Evolutionary conservation across 2,113 vertebrate genomes (phyloP), one percentile per base, ranked within the genome.

Genomic region (Leptobrachium leishanense): DNA sequence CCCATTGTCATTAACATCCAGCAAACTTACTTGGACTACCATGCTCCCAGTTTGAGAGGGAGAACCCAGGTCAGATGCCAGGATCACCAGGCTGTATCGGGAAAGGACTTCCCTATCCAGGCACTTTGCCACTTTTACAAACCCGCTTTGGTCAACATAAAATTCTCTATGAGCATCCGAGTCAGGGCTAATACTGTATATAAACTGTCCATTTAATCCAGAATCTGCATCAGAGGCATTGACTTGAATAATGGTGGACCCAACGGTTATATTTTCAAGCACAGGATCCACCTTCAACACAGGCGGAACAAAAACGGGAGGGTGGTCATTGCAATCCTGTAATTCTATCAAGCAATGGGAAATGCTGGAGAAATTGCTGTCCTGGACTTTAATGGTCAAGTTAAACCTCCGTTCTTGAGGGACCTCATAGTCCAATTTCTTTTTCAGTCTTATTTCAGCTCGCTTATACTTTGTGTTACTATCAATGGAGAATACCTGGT

Each of bases 1-100:
- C n/a, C 90, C 94, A 2, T 96, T 97, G 82, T 97, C 95, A 74
- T 96, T 97, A 13, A 96, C 80, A 82, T 97, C 95, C 84, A 95
- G 82, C 76, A 97, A 83, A 44, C 89, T 85, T 81, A 97, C 85
- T 85, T 92, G 86, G 64, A 97, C 86, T 1, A 93, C 95, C 62
- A 92, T 85, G 0, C 90, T 95, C 40, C 94, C 94, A 6, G 92
- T 93, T 68, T 83, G 75, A 13, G 92, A 83, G 57, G 95, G 94
- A 0, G 73, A 83, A 0, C 95, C 95, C 5, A 93, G 89, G 84
- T 97, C 95, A 0, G 90, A 89, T 57, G 95, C 95, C 63, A 95
- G 84, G 20, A 97, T 84, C 13, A 95, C 82, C 83, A 96, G 84
- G 70, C 86, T 69, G 71, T 96, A 94, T 82, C 92, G 89, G 0